Conservation (phyloP, 2,113 vertebrate genomes). For the Xyrauchen texanus region DNA sequence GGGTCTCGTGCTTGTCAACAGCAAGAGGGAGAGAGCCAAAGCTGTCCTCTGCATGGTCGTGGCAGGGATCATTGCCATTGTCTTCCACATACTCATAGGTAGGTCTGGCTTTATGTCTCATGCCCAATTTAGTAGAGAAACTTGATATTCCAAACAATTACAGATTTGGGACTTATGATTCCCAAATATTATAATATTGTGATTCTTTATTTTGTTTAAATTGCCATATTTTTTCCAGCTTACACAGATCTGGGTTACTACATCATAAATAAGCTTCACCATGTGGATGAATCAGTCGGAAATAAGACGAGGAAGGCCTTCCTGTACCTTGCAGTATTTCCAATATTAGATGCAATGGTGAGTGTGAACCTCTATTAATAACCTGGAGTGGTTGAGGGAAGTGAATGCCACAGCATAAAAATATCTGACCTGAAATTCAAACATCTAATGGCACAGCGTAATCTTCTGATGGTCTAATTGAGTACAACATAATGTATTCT, state of each 20-base stretch:
- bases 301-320: constrained; percentile 93
- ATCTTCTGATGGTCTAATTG: too few species aligned
- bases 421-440: too few species aligned
- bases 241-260: constrained; percentile 89
- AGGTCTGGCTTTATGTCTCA: constrained; percentile 45
- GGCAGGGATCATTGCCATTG: constrained; percentile 87
- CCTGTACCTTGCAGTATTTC: constrained; percentile 93
- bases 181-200: too few species aligned
- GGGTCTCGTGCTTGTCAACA: constrained; percentile 97
- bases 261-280: constrained; percentile 98
- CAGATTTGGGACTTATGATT: too few species aligned
- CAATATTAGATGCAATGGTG: constrained; percentile 97
- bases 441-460: too few species aligned
- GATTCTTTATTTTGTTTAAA: too few species aligned
- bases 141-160: too few species aligned
- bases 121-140: too few species aligned
- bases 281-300: constrained; percentile 95
- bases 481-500: too few species aligned
- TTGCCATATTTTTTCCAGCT: constrained; percentile 78
- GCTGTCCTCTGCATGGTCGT: constrained; percentile 94
- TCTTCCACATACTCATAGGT: constrained; percentile 95
- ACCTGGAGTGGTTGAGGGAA: neutral
- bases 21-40: constrained; percentile 90
- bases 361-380: constrained; percentile 60
- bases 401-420: neutral